Conservation (phyloP, 2,113 vertebrate genomes). For the Peromyscus leucopus region DNA sequence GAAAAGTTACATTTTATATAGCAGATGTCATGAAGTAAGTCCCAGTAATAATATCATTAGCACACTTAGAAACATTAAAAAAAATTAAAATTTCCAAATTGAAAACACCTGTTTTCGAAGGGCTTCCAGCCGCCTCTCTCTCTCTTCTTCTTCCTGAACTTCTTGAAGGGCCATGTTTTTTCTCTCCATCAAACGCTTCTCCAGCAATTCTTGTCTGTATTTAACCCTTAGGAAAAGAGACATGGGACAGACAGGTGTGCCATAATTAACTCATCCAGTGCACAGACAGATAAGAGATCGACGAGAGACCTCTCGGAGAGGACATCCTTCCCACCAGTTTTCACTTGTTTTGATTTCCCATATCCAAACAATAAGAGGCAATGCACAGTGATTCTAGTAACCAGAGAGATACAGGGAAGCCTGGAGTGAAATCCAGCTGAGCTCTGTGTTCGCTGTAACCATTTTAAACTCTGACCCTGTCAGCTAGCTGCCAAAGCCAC, state of each 20-base stretch:
- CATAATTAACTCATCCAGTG: neutral
- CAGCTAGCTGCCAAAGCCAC: neutral
- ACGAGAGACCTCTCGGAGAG: neutral
- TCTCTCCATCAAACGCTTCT: slow-evolving; percentile 84
- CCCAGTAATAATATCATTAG: slow-evolving; percentile 59
- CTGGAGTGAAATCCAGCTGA: neutral
- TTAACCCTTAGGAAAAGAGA: slow-evolving; percentile 88
- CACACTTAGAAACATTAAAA: neutral
- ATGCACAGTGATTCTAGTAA: slow-evolving; percentile 15
- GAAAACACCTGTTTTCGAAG: slow-evolving; percentile 92
- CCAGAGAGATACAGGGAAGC: neutral
- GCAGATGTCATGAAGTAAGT: slow-evolving; percentile 57
- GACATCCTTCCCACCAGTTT: neutral
- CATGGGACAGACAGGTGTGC: neutral
- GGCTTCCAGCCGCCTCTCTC: slow-evolving; percentile 87
- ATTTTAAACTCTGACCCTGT: neutral
- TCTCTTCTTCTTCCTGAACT: slow-evolving; percentile 85
- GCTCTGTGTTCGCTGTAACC: neutral
- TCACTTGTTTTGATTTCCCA: slow-evolving; percentile 47
- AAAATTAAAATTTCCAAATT: neutral
- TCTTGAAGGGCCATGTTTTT: slow-evolving; percentile 85
- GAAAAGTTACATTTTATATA: slow-evolving; percentile 58
- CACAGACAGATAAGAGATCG: neutral
- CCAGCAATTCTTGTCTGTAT: slow-evolving; percentile 88
- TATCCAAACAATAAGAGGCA: neutral